Evolutionary conservation across 2,113 vertebrate genomes (phyloP).

Genomic region (Lipophrys pholis): DNA sequence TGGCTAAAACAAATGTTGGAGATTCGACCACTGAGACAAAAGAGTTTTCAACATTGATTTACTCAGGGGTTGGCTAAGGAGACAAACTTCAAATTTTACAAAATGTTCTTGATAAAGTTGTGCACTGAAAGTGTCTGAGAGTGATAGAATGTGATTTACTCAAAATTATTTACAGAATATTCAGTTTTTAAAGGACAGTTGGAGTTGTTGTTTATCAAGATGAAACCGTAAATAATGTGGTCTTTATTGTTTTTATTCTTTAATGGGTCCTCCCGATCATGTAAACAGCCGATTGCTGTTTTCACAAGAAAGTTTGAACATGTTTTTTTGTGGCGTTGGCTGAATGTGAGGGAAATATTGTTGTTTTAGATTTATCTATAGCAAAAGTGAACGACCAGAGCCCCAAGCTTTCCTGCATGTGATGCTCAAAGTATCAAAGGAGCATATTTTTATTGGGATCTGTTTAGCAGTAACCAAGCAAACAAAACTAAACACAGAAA

Average conservation of each 20-base stretch:
- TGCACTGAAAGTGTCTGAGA: neutral
- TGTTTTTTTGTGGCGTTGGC: neutral
- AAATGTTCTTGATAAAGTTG: neutral
- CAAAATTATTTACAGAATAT: too few relatives aligned
- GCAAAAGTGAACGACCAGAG: constrained; percentile 16
- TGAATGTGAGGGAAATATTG: constrained; percentile 2
- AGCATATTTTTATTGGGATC: constrained; percentile 44
- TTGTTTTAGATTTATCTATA: constrained; percentile 18
- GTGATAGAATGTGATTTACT: neutral
- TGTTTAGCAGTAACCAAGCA: constrained; percentile 57
- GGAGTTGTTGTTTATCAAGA: too few relatives aligned
- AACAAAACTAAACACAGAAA: constrained; percentile 59
- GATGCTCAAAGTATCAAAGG: constrained; percentile 57
- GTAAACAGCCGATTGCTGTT: neutral
- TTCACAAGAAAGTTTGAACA: neutral
- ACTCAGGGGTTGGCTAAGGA: constrained; percentile 3
- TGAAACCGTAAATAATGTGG: too few relatives aligned
- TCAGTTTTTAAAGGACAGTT: too few relatives aligned
- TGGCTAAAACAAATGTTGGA: neutral
- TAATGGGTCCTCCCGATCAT: neutral
- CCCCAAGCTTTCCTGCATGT: constrained; percentile 67
- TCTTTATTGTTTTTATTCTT: too few relatives aligned
- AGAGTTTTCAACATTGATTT: constrained; percentile 37
- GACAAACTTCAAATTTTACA: neutral
- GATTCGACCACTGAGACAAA: neutral